Percentiles rank a stretch among this genome's conserved stretches.
These are phyloP conservation scores for Dallia pectoralis DNA, from an alignment of 2,797 vertebrate species.

Conservation along the genomic window DNA sequence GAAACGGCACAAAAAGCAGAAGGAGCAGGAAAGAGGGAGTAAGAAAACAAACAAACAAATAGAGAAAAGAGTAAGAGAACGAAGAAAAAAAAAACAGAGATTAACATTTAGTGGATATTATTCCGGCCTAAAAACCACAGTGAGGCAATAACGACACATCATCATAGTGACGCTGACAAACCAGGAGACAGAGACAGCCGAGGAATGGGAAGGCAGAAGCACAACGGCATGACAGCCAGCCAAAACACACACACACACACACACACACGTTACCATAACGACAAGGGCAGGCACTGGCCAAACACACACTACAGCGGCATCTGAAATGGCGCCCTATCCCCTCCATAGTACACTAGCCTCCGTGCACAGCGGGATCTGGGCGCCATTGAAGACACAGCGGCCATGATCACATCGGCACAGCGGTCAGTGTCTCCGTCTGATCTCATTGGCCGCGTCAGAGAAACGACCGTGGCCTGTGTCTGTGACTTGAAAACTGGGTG, in stretches of 20 bases:
- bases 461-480: slow-evolving; percentile 10
- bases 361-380: too few species aligned
- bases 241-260: neutral
- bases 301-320: slow-evolving; percentile 36
- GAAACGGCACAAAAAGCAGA: neutral
- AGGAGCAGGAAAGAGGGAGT: slow-evolving; percentile 1
- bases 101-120: neutral
- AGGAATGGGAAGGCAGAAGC: slow-evolving; percentile 46
- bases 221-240: slow-evolving; percentile 63
- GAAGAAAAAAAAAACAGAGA: slow-evolving; percentile 10
- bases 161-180: slow-evolving; percentile 36
- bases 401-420: too few species aligned
- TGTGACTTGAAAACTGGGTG: neutral
- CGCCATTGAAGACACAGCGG: too few species aligned
- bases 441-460: slow-evolving; percentile 24
- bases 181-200: slow-evolving; percentile 10
- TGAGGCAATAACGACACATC: slow-evolving; percentile 46
- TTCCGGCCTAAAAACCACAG: neutral
- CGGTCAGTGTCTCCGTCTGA: neutral
- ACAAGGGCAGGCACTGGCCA: slow-evolving; percentile 49
- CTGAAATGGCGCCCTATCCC: too few species aligned
- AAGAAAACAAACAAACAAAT: neutral
- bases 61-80: slow-evolving; percentile 1
- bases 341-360: too few species aligned
- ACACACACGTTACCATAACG: slow-evolving; percentile 22